Conservation (phyloP, 2,113 vertebrate genomes). For the Nipponia nippon region DNA sequence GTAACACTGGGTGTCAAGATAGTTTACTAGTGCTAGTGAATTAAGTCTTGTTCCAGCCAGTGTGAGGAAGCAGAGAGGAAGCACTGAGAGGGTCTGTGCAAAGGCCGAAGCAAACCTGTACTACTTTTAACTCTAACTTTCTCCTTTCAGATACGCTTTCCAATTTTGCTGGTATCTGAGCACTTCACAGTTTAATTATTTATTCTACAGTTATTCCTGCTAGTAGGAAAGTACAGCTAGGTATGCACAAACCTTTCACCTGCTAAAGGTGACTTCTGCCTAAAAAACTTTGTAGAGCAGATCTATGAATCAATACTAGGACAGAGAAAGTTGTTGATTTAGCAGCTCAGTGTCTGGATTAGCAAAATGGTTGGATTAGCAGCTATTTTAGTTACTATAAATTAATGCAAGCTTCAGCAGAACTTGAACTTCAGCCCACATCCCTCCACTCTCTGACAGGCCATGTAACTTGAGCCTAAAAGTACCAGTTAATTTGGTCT, state of each 20-base stretch:
- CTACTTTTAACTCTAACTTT: neutral
- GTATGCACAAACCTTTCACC: neutral
- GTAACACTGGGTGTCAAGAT: neutral
- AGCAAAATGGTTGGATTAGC: neutral
- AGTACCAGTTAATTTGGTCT: neutral
- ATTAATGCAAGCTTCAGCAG: neutral
- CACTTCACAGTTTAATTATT: neutral
- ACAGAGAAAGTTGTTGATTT: neutral
- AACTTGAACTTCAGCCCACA: neutral
- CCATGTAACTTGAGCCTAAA: neutral
- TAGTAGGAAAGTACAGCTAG: neutral
- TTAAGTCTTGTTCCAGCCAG: neutral
- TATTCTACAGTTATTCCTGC: neutral
- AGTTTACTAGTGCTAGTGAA: neutral
- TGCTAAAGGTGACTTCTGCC: neutral
- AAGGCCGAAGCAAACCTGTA: neutral
- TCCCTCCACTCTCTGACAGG: neutral
- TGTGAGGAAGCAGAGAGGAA: neutral
- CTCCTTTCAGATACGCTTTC: neutral
- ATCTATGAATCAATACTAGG: neutral
- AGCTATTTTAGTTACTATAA: neutral
- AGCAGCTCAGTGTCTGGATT: neutral
- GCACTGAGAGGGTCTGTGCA: neutral
- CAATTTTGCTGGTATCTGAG: neutral
- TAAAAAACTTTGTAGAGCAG: neutral